Evolutionary conservation across 2,113 vertebrate species (phyloP), one percentile per base, ranked within the genome.

Genomic region (Bubo blakistoni): DNA sequence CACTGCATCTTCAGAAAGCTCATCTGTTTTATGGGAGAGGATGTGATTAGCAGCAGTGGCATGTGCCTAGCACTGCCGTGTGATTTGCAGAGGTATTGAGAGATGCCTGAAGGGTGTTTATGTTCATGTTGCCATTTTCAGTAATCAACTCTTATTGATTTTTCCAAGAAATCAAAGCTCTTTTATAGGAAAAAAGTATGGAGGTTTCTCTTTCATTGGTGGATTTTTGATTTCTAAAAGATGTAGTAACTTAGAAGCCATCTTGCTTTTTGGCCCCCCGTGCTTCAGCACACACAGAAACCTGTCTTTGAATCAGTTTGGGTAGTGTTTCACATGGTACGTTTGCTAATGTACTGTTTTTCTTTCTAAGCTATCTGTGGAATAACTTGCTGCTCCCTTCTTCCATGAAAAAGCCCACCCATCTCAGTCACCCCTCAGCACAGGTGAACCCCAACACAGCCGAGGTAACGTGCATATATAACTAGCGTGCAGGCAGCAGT

Each of bases 131-230:
- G 44, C 83, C 77, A 52, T 94, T 96, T 91, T 92, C 86, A 92
- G 90, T 95, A 96, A 95, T 95, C 80, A 89, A 46, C n/a, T 66
- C 14, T 42, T 74, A 92, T 3, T 94, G 95, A 92, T 93, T 94
- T 81, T 88, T 71, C 62, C 49, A 82, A 87, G 78, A 95, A 91
- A 93, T 95, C 83, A 69, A 92, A 79, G 27, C 72, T 87, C 27
- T 88, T 95, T 80, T 76, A 44, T 55, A 82, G 84, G 78, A 91
- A 79, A 80, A 69, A 77, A 62, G 22, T 63, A 42, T 18, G 38
- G 89, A 81, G 42, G 24, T 71, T 96, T 88, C 46, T 90, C 54
- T 90, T 86, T 58, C 20, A 47, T 76, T 58, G 57, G 36, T 55
- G 46, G 19, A 76, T 77, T 93, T 94, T 70, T 94, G 49, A 54